A percentile compares a stretch with the other conserved stretches of the same genome.
phyloP scores from a whole-genome alignment of 2,888 invertebrate genomes.

The Arge pagana region DNA sequence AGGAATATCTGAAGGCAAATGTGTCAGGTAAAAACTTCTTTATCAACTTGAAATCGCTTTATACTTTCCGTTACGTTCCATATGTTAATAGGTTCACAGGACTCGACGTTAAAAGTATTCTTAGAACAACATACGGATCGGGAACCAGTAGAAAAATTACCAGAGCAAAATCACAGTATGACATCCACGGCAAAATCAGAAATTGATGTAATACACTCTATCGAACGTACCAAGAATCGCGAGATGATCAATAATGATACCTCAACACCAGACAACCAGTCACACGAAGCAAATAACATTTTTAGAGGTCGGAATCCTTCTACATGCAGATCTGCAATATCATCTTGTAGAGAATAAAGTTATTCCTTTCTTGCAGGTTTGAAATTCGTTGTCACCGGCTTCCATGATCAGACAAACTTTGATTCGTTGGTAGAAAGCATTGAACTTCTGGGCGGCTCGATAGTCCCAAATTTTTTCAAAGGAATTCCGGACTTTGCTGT shows the following conservation, averaged over 20 bases:
- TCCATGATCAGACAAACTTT: constrained; percentile 56
- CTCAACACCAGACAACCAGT: too few relatives aligned
- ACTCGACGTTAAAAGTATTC: constrained; percentile 33
- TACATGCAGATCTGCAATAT: too few relatives aligned
- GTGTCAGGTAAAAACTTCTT: constrained; percentile 19
- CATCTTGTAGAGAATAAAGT: not conserved
- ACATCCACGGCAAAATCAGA: constrained; percentile 18
- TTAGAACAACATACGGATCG: too few relatives aligned
- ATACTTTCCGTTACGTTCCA: not conserved
- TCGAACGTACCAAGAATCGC: constrained; percentile 7
- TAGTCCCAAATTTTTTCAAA: constrained; percentile 59
- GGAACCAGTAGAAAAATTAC: too few relatives aligned
- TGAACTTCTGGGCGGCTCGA: constrained; percentile 62
- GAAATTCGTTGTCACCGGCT: constrained; percentile 58
- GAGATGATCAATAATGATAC: constrained; percentile 19
- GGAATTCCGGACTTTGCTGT: constrained; percentile 70
- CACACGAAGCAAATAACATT: too few relatives aligned
- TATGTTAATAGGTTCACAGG: constrained; percentile 25
- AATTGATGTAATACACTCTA: constrained; percentile 19
- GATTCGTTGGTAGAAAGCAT: constrained; percentile 60
- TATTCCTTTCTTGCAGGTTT: constrained; percentile 41
- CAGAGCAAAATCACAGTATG: constrained; percentile 15
- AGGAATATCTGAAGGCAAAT: constrained; percentile 44
- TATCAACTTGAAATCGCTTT: too few relatives aligned
- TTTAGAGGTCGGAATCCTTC: too few relatives aligned